Evolutionary conservation across 2,113 vertebrate genomes (phyloP).

Genomic region (Clarias batrachus): DNA sequence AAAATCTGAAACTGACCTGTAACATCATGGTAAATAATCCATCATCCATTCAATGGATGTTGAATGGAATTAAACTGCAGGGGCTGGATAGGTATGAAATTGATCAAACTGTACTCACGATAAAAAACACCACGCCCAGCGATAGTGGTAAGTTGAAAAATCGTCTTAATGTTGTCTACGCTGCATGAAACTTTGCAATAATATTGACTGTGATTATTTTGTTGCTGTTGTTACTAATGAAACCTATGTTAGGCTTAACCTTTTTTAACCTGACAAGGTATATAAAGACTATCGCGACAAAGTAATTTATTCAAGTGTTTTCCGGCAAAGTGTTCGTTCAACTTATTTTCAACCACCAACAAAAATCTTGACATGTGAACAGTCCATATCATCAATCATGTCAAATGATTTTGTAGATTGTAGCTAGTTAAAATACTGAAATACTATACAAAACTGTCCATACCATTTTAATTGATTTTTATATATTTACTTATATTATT

Average conservation of each 20-base stretch:
- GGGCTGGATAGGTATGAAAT: not conserved
- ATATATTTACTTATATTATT: not conserved
- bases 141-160: conserved; percentile 35
- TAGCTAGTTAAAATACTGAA: not conserved
- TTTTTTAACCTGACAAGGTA: not conserved
- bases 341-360: not conserved
- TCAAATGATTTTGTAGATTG: not conserved
- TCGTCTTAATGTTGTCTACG: not conserved
- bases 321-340: not conserved
- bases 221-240: not conserved
- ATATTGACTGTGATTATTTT: not conserved
- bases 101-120: not conserved
- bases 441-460: not conserved
- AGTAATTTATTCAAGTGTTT: not conserved
- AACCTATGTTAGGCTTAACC: not conserved
- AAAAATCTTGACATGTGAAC: not conserved
- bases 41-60: conserved; percentile 18
- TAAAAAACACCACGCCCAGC: not conserved
- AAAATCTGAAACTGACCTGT: conserved; percentile 28
- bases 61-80: not conserved
- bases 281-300: not conserved
- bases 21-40: not conserved
- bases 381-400: not conserved
- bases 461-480: not conserved
- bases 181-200: not conserved